phyloP scores from a whole-genome alignment of 92 coral and sea anemone genomes.

The Chrysogorgia sp. region DNA sequence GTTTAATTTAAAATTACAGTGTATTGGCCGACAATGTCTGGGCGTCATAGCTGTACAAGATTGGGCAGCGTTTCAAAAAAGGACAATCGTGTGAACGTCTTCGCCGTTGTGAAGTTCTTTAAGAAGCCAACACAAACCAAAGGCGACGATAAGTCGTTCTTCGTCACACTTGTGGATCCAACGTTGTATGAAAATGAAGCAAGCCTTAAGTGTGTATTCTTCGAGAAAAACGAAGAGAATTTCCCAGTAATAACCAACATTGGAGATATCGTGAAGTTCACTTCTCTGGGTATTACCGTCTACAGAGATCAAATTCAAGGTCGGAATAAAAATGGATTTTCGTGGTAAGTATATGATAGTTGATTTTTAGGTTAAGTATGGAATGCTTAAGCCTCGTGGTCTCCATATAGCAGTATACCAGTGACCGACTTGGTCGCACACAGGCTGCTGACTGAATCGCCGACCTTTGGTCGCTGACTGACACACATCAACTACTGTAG shows the following conservation, averaged over 20 bases:
- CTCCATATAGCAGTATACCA: no score
- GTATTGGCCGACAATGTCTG: no score
- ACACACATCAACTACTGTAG: no score
- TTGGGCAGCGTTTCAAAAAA: conserved; percentile 11
- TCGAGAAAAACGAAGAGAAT: conserved; percentile 54
- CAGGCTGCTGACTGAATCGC: no score
- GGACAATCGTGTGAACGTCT: conserved; percentile 58
- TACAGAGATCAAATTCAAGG: conserved; percentile 69
- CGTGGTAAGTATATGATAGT: conserved; percentile 59
- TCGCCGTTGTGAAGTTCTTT: conserved; percentile 80
- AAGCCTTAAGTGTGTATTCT: conserved; percentile 69
- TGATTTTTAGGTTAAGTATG: no score
- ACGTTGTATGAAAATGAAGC: conserved; percentile 57
- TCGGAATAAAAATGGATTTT: conserved; percentile 21
- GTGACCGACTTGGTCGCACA: no score
- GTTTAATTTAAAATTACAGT: no score
- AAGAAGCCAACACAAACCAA: conserved; percentile 69
- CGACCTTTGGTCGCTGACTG: no score
- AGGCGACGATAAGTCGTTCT: conserved; percentile 65
- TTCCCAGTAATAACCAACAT: conserved; percentile 68
- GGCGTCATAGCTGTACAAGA: background rate
- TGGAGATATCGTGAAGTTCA: conserved; percentile 80
- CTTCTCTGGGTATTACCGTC: conserved; percentile 50
- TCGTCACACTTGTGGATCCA: conserved; percentile 72
- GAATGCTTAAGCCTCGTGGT: no score